Conservation (phyloP, 1,140 invertebrate genomes). For the Archegozetes longisetosus region DNA sequence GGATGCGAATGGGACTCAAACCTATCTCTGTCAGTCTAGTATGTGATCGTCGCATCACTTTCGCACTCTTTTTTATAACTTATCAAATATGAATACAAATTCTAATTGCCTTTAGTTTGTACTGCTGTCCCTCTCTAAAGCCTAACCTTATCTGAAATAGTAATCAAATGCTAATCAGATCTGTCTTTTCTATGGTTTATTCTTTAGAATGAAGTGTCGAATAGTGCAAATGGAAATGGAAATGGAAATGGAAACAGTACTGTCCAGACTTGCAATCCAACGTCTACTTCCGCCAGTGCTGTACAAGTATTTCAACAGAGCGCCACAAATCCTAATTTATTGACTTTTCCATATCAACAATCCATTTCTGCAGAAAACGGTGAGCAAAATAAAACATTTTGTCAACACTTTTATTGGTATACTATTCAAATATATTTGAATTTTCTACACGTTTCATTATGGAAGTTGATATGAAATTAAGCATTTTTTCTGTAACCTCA, state of each 20-base stretch:
- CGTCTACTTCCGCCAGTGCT: neutral
- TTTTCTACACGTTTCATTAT: too few species aligned
- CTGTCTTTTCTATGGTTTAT: too few species aligned
- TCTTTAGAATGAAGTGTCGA: neutral
- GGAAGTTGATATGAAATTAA: too few species aligned
- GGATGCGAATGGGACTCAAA: constrained; percentile 84
- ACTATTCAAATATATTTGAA: too few species aligned
- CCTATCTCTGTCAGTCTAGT: constrained; percentile 61
- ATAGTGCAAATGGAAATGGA: neutral
- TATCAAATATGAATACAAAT: neutral
- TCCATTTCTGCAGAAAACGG: constrained; percentile 4
- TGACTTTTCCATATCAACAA: neutral
- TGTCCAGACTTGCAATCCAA: neutral
- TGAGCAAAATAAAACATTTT: too few species aligned
- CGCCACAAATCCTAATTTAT: constrained; percentile 1
- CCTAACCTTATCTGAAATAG: too few species aligned
- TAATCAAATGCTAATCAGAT: too few species aligned
- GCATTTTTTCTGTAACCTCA: too few species aligned
- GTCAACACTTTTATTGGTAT: too few species aligned
- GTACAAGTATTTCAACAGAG: constrained; percentile 4
- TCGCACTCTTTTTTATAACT: neutral
- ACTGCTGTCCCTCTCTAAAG: too few species aligned
- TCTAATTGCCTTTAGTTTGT: neutral
- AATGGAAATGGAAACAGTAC: neutral
- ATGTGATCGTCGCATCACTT: constrained; percentile 38